Percentiles rank a stretch among this genome's conserved stretches.
phyloP scores from a whole-genome alignment of 1,140 invertebrate species.

The Sycophaga agraensis region DNA sequence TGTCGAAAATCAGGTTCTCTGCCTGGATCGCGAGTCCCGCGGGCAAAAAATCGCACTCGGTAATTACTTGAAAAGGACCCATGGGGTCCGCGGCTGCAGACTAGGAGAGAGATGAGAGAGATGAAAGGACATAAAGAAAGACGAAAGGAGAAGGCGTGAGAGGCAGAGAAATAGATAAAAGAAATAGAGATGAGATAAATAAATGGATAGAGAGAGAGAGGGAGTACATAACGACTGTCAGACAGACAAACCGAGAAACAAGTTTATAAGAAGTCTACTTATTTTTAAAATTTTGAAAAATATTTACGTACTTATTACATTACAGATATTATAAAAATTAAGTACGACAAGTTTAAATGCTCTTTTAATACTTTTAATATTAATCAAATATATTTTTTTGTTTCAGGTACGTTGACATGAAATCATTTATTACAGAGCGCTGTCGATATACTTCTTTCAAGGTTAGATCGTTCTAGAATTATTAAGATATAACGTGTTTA shows the following conservation, averaged over 20 bases:
- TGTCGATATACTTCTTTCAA: too few species aligned
- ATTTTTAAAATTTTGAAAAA: too few species aligned
- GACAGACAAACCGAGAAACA: too few species aligned
- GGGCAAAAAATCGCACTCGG: conserved; percentile 32
- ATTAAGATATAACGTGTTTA: too few species aligned
- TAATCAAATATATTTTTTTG: conserved; percentile 1
- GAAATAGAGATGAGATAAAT: neutral
- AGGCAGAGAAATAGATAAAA: neutral
- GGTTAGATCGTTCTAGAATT: conserved; percentile 16
- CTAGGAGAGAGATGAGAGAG: neutral
- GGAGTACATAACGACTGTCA: too few species aligned
- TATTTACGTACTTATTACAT: too few species aligned
- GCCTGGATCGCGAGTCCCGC: conserved; percentile 18
- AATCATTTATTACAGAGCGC: too few species aligned
- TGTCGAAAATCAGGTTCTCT: conserved; percentile 29
- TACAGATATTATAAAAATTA: too few species aligned
- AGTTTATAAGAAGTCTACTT: too few species aligned
- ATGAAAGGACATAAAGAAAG: neutral
- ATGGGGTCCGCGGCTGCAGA: neutral
- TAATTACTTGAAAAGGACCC: conserved; percentile 34
- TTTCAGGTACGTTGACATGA: conserved; percentile 21
- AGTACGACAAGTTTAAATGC: neutral
- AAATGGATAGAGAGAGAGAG: neutral
- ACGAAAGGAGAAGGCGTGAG: neutral
- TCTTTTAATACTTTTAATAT: neutral